A percentile compares a stretch with the other conserved stretches of the same genome.
phyloP scores from a whole-genome alignment of 2,888 invertebrate genomes.

The Rosalia funebris region DNA sequence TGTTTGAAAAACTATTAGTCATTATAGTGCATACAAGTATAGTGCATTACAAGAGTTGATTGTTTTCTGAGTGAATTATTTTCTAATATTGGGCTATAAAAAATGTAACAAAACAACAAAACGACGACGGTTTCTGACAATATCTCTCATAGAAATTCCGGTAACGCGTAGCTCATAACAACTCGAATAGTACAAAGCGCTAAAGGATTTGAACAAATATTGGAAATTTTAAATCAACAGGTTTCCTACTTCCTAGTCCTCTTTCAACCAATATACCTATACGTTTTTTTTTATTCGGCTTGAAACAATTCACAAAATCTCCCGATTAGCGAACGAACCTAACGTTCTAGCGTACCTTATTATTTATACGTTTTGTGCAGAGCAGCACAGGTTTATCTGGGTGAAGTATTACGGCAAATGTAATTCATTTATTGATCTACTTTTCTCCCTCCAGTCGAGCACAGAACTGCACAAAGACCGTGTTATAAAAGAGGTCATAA shows the following conservation, averaged over 20 bases:
- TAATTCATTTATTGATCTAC: slow-evolving; percentile 66
- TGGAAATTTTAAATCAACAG: slow-evolving; percentile 22
- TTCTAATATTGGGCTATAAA: too few species aligned
- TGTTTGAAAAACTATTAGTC: too few species aligned
- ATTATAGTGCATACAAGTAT: too few species aligned
- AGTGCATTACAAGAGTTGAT: too few species aligned
- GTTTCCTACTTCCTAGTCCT: background rate
- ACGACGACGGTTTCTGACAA: too few species aligned
- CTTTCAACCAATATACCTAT: background rate
- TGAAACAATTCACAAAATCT: slow-evolving; percentile 4
- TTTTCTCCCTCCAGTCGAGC: slow-evolving; percentile 54
- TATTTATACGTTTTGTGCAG: slow-evolving; percentile 21
- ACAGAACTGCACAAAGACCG: slow-evolving; percentile 49
- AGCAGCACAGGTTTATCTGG: slow-evolving; percentile 50
- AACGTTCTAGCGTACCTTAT: slow-evolving; percentile 3
- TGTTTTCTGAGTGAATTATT: too few species aligned
- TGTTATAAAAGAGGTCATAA: slow-evolving; percentile 48
- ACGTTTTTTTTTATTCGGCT: background rate
- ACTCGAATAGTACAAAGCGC: background rate
- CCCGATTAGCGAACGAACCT: background rate
- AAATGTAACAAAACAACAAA: too few species aligned
- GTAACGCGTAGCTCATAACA: too few species aligned
- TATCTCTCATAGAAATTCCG: too few species aligned
- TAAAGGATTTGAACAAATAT: background rate
- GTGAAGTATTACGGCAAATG: slow-evolving; percentile 60